These are phyloP conservation scores for Ploceus nigricollis DNA, from an alignment of 2,113 vertebrate genomes.

Conservation along the genomic window DNA sequence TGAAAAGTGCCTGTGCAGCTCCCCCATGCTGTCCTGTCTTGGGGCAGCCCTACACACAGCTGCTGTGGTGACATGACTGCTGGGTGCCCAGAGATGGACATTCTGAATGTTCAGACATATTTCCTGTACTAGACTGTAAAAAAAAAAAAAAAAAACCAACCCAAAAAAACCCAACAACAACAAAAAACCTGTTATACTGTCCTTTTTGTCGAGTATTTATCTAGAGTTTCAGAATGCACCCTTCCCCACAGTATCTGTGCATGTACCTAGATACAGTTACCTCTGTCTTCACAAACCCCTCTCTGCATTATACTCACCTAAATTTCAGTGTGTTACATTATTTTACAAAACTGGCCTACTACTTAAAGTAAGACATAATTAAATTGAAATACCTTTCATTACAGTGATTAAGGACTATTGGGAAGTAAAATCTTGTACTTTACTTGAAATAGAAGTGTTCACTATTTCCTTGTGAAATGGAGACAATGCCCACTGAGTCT, in stretches of 20 bases:
- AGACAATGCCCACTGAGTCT: background rate
- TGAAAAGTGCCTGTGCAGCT: background rate
- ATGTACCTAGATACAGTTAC: background rate
- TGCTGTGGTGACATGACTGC: fast-evolving
- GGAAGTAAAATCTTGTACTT: background rate
- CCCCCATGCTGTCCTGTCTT: background rate
- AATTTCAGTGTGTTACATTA: background rate
- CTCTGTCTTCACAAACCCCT: background rate
- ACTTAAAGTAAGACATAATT: background rate
- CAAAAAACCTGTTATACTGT: background rate
- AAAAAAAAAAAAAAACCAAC: background rate
- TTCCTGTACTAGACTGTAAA: background rate
- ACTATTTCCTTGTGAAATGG: background rate
- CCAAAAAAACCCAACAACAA: too few relatives aligned
- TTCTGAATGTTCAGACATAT: background rate
- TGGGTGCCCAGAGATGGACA: background rate
- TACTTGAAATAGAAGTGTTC: background rate
- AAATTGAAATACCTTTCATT: background rate
- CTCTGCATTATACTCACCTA: background rate
- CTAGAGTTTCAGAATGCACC: background rate
- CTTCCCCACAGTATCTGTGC: background rate
- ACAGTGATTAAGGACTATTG: background rate
- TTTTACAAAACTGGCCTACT: background rate
- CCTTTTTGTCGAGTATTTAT: background rate
- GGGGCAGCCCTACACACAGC: background rate